Base-by-base conservation (phyloP, 1,140 invertebrate species). In the Anastrepha obliqua region DNA sequence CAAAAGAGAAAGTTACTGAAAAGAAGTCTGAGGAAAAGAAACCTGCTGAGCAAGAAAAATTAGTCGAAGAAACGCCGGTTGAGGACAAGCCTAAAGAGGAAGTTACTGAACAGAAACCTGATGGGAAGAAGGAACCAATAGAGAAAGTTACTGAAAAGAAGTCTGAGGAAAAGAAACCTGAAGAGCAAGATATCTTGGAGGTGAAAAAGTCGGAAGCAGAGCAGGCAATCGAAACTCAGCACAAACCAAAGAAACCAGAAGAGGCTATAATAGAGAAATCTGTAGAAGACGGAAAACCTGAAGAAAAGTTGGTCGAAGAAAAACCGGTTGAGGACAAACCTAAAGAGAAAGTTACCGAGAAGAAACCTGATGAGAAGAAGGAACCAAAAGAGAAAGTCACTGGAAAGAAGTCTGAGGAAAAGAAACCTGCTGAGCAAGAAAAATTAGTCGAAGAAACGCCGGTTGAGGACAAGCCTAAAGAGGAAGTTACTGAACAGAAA, bases 181-280 rank as follows among this genome's bases (percentile, higher is more conserved):
- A 29, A 1, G n/a, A 7, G 20, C 8, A 60, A 87, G 86, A 42
- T 87, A 87, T 87, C 88, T 29, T 29, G 29, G 29, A 29, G 29
- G 62, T 59, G 20, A 20, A 4, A 6, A 85, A 64, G 65, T 0
- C 70, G 62, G 60, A 67, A 78, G 87, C 64, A 65, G 15, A 55
- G 47, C 78, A 86, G 67, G 9, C 67, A 47, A 4, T 3, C 6
- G 74, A 81, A 81, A 9, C 17, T 29, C 51, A 85, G 8, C 13
- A 29, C 17, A 13, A 64, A 55, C 0, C 15, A 11, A 44, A 3
- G 17, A 29, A 29, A 29, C 29, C 29, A 29, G 29, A 29, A 29
- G 29, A 29, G 29, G 29, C 29, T 29, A 29, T 29, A 29, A 29
- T 29, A 29, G 29, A 29, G 29, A 0, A 29, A 29, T 29, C 29